phyloP scores from a whole-genome alignment of 2,113 vertebrate species.

The Cyanoderma ruficeps region DNA sequence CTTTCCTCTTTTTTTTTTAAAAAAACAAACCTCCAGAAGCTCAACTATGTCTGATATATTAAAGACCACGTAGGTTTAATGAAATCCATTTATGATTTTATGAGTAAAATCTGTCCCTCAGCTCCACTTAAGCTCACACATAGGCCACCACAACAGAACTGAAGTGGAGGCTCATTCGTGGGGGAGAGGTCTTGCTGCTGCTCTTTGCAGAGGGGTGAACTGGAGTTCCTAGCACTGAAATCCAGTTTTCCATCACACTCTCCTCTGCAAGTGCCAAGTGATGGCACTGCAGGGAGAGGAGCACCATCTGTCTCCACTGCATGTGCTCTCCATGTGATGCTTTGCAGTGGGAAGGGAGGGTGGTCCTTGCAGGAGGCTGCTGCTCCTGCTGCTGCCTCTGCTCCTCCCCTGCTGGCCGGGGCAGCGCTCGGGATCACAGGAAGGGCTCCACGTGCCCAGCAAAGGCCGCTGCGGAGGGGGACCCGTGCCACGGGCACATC shows the following conservation, averaged over 20 bases:
- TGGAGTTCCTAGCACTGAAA: neutral
- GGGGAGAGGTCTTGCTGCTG: neutral
- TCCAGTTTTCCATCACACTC: neutral
- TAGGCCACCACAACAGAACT: constrained; percentile 3
- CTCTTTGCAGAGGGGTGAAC: neutral
- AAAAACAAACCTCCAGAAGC: neutral
- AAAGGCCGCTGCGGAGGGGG: fast-evolving
- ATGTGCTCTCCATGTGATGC: neutral
- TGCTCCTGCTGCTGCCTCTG: neutral
- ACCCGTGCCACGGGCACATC: neutral
- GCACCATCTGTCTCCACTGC: neutral
- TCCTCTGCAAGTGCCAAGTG: neutral
- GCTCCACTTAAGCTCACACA: neutral
- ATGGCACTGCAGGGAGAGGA: neutral
- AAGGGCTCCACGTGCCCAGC: neutral
- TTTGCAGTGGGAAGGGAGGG: neutral
- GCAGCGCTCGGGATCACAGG: fast-evolving
- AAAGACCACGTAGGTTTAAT: constrained; percentile 12
- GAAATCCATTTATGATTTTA: constrained; percentile 60
- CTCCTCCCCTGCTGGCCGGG: neutral
- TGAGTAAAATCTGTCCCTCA: constrained; percentile 39
- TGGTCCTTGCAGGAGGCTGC: neutral
- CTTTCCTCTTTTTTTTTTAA: neutral
- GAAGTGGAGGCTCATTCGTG: neutral
- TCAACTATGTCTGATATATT: constrained; percentile 41